These are phyloP conservation scores for Dicranocentrus wangi DNA, from an alignment of 2,888 invertebrate genomes.

Conservation along the genomic window DNA sequence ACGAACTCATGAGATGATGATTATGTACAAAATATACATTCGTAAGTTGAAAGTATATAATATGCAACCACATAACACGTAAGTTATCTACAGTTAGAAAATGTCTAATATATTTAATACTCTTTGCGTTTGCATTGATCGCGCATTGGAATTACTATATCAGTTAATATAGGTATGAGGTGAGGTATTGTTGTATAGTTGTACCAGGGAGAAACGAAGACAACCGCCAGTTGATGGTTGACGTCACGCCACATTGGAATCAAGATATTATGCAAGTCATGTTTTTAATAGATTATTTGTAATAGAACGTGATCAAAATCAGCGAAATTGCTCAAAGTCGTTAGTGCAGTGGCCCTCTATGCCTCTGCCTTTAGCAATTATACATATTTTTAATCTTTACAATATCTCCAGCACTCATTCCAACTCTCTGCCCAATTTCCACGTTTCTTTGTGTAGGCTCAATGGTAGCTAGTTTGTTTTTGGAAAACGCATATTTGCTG, in stretches of 20 bases:
- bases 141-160: conserved; percentile 38
- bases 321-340: not conserved
- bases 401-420: conserved; percentile 30
- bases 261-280: not conserved
- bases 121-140: conserved; percentile 36
- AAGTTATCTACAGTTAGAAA: not conserved
- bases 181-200: too few relatives aligned
- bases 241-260: too few relatives aligned
- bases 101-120: not conserved
- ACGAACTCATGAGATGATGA: not conserved
- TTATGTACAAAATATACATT: not conserved
- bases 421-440: conserved; percentile 27
- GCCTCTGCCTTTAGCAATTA: not conserved
- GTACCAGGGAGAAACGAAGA: not conserved
- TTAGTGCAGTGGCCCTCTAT: not conserved
- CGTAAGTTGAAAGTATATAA: not conserved
- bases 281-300: not conserved
- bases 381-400: conserved; percentile 42
- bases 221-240: not conserved
- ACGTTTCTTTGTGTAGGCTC: not conserved
- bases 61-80: not conserved
- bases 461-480: not conserved
- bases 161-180: conserved; percentile 12
- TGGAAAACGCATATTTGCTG: conserved; percentile 22
- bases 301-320: not conserved